Conservation (phyloP, 2,797 vertebrate species). For the Pristis pectinata region DNA sequence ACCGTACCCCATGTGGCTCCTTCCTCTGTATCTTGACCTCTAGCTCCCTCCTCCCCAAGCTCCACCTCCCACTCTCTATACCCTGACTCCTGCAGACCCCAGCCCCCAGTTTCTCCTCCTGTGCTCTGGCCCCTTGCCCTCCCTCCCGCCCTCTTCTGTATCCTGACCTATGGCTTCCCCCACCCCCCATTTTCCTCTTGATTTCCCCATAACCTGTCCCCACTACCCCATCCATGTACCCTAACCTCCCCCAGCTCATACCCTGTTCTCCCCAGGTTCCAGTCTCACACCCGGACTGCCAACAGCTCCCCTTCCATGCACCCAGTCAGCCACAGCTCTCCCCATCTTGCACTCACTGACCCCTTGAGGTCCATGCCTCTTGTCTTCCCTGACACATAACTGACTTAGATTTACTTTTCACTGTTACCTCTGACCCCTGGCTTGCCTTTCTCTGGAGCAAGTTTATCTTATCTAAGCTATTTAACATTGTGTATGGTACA, state of each 20-base stretch:
- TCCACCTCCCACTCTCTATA: too few species aligned
- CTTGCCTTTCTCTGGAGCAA: background rate
- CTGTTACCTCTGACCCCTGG: slow-evolving; percentile 5
- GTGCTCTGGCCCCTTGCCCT: background rate
- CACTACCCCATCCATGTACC: slow-evolving; percentile 41
- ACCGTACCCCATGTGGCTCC: too few species aligned
- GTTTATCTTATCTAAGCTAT: slow-evolving; percentile 30
- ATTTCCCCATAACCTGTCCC: slow-evolving; percentile 37
- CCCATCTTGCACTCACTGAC: too few species aligned
- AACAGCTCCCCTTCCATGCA: too few species aligned
- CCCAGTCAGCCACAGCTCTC: too few species aligned
- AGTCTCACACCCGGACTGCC: too few species aligned
- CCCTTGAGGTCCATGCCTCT: too few species aligned
- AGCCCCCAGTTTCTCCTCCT: background rate
- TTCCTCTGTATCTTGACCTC: too few species aligned
- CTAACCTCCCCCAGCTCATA: slow-evolving; percentile 39
- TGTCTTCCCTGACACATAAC: background rate
- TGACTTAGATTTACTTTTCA: slow-evolving; percentile 7
- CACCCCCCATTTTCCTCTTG: slow-evolving; percentile 43
- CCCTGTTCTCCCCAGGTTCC: too few species aligned
- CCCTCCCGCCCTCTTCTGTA: background rate
- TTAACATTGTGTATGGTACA: slow-evolving; percentile 10
- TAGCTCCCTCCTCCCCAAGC: too few species aligned
- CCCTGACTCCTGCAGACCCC: too few species aligned
- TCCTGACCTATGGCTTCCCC: background rate